Percentiles rank a stretch among this genome's conserved stretches.
Evolutionary conservation across 2,888 invertebrate genomes (phyloP).

Genomic region (Phragmatobia fuliginosa): DNA sequence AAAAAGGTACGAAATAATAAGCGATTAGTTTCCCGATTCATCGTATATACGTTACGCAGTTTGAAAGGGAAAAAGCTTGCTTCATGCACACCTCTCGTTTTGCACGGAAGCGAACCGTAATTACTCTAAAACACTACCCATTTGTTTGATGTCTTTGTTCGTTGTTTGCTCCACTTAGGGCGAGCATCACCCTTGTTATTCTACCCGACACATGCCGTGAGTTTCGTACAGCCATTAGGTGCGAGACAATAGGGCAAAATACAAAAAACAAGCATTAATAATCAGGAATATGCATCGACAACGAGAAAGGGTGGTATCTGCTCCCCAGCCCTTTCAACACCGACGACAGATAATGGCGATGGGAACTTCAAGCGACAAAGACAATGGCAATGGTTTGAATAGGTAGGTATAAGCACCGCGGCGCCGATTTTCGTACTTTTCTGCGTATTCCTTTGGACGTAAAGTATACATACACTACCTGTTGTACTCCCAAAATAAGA

Average conservation of each 20-base stretch:
- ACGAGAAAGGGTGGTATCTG: constrained; percentile 65
- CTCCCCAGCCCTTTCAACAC: constrained; percentile 67
- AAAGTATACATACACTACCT: constrained; percentile 21
- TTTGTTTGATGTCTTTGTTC: constrained; percentile 87
- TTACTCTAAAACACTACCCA: constrained; percentile 87
- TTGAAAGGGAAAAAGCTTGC: constrained; percentile 64
- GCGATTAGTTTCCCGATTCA: constrained; percentile 71
- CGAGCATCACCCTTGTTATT: constrained; percentile 82
- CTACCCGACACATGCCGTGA: constrained; percentile 79
- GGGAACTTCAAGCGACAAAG: constrained; percentile 73
- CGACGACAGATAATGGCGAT: constrained; percentile 71
- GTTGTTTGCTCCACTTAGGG: constrained; percentile 85
- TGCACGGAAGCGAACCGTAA: constrained; percentile 84
- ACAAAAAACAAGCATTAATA: constrained; percentile 85
- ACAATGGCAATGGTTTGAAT: constrained; percentile 69
- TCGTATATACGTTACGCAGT: constrained; percentile 64
- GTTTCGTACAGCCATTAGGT: constrained; percentile 79
- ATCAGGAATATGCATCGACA: constrained; percentile 84
- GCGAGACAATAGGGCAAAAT: constrained; percentile 79
- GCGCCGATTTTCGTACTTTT: constrained; percentile 53
- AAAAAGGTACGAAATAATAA: constrained; percentile 73
- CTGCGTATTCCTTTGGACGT: constrained; percentile 31
- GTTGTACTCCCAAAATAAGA: constrained; percentile 32
- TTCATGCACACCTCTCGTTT: constrained; percentile 81
- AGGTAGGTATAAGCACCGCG: constrained; percentile 55